Evolutionary conservation across 2,113 vertebrate genomes (phyloP).

Genomic region (Podarcis muralis): DNA sequence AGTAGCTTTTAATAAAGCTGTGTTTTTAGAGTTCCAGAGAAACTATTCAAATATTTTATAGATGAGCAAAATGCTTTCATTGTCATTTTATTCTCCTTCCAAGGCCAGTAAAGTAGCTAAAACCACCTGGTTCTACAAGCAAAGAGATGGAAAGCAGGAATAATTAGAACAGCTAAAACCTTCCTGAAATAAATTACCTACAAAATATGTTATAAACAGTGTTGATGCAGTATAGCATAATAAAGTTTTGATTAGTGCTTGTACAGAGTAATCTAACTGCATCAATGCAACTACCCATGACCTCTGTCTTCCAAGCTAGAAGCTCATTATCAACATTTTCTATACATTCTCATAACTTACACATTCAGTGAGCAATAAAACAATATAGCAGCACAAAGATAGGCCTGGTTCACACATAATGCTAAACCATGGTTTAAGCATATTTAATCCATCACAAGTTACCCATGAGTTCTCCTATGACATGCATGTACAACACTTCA

Average conservation of each 20-base stretch:
- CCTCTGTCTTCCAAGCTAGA: not conserved
- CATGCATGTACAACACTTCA: too few relatives aligned
- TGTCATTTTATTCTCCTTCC: conserved; percentile 57
- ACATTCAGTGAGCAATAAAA: too few relatives aligned
- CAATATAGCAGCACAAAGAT: too few relatives aligned
- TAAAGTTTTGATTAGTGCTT: too few relatives aligned
- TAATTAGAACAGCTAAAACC: conserved; percentile 36
- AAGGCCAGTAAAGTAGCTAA: conserved; percentile 62
- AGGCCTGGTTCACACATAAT: too few relatives aligned
- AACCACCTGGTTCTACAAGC: conserved; percentile 44
- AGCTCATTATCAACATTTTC: not conserved
- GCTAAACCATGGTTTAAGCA: too few relatives aligned
- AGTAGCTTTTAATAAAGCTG: conserved; percentile 43
- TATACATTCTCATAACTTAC: not conserved
- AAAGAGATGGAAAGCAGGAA: conserved; percentile 42
- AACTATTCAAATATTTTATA: conserved; percentile 55
- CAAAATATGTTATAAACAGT: not conserved
- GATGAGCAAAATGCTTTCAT: conserved; percentile 57
- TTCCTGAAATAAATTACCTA: conserved; percentile 47
- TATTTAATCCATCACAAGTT: too few relatives aligned
- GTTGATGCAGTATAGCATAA: not conserved
- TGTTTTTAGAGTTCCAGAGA: conserved; percentile 22
- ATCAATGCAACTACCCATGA: not conserved
- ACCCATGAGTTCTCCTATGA: too few relatives aligned
- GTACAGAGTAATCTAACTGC: not conserved